Evolutionary conservation across 1,140 invertebrate genomes (phyloP), one percentile per base, ranked within the genome.

Genomic region (Drosophila truncata): DNA sequence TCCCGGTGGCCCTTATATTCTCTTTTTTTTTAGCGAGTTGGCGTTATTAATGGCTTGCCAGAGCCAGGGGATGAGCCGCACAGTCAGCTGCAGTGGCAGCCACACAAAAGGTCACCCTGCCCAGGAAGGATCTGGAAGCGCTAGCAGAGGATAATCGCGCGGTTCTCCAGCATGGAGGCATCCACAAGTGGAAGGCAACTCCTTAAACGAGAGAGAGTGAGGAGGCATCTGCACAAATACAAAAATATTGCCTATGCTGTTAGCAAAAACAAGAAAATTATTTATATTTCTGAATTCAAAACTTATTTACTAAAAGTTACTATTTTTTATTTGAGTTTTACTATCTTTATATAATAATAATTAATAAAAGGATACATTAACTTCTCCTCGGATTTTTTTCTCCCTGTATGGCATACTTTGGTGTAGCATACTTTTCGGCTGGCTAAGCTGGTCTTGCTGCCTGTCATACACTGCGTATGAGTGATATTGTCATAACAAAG

Each of bases 11-110:
- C 29, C n/a, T 35, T 50, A 6, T 29, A 18, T 18, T 6, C 6
- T 18, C 11, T 29, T 52, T n/a, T 37, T 46, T 58, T 44, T 18
- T 29, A 64, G 57, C 69, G 41, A 47, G 63, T 49, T 52, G 25
- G 37, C 62, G 60, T 80, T 88, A 88, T 88, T 83, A 80, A 88
- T 88, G 80, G 81, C 62, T 50, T 37, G 55, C 50, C 27, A 77
- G 65, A 77, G 50, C 33, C 59, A 29, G 46, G 58, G 76, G 67
- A 63, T 61, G 71, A 63, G 39, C 31, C 39, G 25, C 39, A 60
- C 39, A 60, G 31, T 55, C 33, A 55, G 47, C 39, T 66, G 55
- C 62, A 61, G 29, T 52, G 55, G 61, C 60, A 60, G 78, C 44
- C 37, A 41, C 57, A 60, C 49, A 86, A 79, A 88, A 88, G 84